Conservation (phyloP, 1,140 invertebrate species). For the Arctopsyche grandis region DNA sequence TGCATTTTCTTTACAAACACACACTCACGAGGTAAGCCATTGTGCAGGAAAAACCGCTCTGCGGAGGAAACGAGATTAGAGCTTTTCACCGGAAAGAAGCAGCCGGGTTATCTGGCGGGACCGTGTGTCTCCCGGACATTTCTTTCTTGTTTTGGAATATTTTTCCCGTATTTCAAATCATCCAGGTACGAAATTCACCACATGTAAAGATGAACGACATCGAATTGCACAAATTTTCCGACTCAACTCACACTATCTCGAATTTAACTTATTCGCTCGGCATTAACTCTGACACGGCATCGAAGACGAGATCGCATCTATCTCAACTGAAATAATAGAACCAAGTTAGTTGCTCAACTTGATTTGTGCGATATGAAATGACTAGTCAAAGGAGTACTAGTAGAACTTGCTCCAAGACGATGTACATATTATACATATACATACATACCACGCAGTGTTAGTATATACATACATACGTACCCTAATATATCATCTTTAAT, state of each 20-base stretch:
- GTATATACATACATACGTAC: too few relatives aligned
- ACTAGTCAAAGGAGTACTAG: not conserved
- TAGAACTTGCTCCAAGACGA: too few relatives aligned
- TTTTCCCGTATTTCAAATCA: not conserved
- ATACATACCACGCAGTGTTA: too few relatives aligned
- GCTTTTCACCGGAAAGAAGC: conserved; percentile 28
- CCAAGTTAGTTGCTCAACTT: not conserved
- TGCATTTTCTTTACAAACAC: conserved; percentile 16
- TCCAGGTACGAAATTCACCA: not conserved
- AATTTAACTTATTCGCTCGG: not conserved
- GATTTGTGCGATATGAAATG: not conserved
- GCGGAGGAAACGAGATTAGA: conserved; percentile 36
- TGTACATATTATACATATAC: too few relatives aligned
- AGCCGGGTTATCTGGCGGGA: conserved; percentile 32
- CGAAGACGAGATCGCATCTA: not conserved
- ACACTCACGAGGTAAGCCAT: conserved; percentile 26
- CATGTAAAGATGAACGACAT: not conserved
- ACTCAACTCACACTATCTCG: not conserved
- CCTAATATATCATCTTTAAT: too few relatives aligned
- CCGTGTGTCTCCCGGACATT: not conserved
- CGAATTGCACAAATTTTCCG: not conserved
- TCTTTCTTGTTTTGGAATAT: conserved; percentile 22
- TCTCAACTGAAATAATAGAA: not conserved
- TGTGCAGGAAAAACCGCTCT: conserved; percentile 32
- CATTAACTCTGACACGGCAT: not conserved